Conservation (phyloP, 2,888 invertebrate genomes). For the Lamellibrachia columna region DNA sequence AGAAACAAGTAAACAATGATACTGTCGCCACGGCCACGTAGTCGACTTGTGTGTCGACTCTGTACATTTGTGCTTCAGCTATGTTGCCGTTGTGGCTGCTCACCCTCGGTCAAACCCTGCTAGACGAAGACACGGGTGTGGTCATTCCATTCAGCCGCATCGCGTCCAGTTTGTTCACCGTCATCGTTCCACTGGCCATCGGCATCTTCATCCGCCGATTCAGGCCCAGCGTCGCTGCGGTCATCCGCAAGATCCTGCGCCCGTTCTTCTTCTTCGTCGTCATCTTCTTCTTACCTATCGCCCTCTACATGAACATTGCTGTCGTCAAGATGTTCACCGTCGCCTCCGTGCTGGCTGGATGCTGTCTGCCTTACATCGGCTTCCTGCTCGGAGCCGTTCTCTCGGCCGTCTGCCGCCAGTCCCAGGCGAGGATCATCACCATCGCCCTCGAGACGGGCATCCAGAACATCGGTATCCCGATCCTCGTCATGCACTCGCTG, state of each 20-base stretch:
- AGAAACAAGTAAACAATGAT: too few species aligned
- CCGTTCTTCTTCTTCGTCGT: slow-evolving; percentile 66
- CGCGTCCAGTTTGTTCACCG: slow-evolving; percentile 61
- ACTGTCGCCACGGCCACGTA: not conserved
- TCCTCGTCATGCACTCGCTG: slow-evolving; percentile 77
- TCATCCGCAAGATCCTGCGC: slow-evolving; percentile 58
- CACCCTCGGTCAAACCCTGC: slow-evolving; percentile 59
- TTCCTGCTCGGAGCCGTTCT: slow-evolving; percentile 37
- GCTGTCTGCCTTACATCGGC: slow-evolving; percentile 55
- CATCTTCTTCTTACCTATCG: slow-evolving; percentile 64
- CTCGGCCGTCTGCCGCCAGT: not conserved
- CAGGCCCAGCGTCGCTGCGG: slow-evolving; percentile 55
- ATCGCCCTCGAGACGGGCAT: not conserved
- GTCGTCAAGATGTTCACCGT: slow-evolving; percentile 83
- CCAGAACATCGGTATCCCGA: not conserved
- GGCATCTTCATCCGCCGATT: slow-evolving; percentile 65
- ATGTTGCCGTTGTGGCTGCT: slow-evolving; percentile 70
- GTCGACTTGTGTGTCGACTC: not conserved
- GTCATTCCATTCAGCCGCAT: slow-evolving; percentile 66
- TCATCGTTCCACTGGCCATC: slow-evolving; percentile 66
- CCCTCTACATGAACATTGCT: slow-evolving; percentile 80
- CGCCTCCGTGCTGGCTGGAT: slow-evolving; percentile 49
- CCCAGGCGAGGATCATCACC: not conserved
- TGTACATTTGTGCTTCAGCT: slow-evolving; percentile 51
- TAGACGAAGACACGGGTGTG: slow-evolving; percentile 48